These are phyloP conservation scores for Chymomyza procnemis DNA, from an alignment of 2,888 invertebrate genomes.

Conservation along the genomic window DNA sequence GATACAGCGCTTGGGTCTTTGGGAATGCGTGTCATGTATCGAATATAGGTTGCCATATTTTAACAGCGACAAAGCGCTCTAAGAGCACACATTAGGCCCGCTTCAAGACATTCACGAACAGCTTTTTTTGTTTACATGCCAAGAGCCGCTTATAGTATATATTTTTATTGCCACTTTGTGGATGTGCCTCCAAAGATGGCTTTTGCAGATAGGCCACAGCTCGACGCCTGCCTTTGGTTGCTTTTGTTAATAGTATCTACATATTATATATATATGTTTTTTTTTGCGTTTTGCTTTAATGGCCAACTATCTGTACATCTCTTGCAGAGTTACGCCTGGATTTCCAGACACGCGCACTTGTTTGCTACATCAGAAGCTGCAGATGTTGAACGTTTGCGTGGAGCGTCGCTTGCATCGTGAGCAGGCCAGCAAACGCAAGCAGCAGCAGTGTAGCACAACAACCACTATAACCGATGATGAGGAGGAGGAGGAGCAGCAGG, in stretches of 20 bases:
- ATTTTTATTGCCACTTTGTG: slow-evolving; percentile 4
- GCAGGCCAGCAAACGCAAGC: slow-evolving; percentile 69
- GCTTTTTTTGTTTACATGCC: slow-evolving; percentile 5
- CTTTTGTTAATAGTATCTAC: background rate
- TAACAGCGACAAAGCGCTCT: background rate
- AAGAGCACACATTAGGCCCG: background rate
- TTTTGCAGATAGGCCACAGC: background rate
- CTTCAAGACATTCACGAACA: background rate
- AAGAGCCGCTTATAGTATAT: background rate
- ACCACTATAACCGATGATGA: slow-evolving; percentile 73
- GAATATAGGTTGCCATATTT: slow-evolving; percentile 5
- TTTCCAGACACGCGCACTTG: slow-evolving; percentile 93
- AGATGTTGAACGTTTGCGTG: slow-evolving; percentile 90
- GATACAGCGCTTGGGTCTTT: background rate
- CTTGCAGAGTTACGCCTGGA: slow-evolving; percentile 86
- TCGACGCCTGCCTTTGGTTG: background rate
- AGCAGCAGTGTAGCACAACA: background rate
- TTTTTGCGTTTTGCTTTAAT: background rate
- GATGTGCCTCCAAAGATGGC: background rate
- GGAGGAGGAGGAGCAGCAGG: slow-evolving; percentile 33
- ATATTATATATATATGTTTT: background rate
- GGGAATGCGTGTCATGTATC: slow-evolving; percentile 1
- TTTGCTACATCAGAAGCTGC: slow-evolving; percentile 95
- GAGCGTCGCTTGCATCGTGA: slow-evolving; percentile 79
- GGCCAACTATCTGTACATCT: slow-evolving; percentile 1